These are phyloP conservation scores for Drosophila ambigua DNA, from an alignment of 1,140 invertebrate genomes.

Conservation along the genomic window DNA sequence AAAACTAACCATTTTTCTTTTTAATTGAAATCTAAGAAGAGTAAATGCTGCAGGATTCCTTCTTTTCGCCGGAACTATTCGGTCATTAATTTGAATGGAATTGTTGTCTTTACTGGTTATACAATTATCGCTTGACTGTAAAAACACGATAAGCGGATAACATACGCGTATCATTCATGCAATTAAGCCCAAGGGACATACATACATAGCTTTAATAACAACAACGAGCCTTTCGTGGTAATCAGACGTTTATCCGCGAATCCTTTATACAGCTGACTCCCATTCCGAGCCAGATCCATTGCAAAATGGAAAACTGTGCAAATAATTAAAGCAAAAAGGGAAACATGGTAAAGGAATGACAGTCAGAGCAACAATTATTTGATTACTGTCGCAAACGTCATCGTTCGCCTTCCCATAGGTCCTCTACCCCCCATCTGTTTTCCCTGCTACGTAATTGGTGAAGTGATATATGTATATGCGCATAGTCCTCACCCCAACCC, in stretches of 20 bases:
- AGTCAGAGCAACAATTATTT: conserved; percentile 79
- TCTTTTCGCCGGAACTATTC: too few species aligned
- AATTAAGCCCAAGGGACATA: neutral
- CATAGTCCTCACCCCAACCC: conserved; percentile 13
- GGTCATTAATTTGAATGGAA: too few species aligned
- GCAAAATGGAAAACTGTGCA: conserved; percentile 50
- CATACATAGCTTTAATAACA: neutral
- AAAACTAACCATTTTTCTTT: too few species aligned
- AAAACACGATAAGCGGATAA: neutral
- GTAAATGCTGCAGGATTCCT: too few species aligned
- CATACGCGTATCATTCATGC: neutral
- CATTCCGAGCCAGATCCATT: conserved; percentile 5
- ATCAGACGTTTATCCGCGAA: conserved; percentile 32
- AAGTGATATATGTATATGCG: conserved; percentile 65
- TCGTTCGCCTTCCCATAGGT: conserved; percentile 16
- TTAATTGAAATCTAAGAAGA: too few species aligned
- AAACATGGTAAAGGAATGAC: conserved; percentile 28
- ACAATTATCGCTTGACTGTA: too few species aligned
- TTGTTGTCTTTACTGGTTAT: too few species aligned
- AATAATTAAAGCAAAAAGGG: conserved; percentile 68
- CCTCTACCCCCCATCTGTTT: neutral
- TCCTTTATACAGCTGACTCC: conserved; percentile 38
- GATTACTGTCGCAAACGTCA: conserved; percentile 70
- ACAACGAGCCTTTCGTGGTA: conserved; percentile 13
- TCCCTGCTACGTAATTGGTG: conserved; percentile 63